Evolutionary conservation across 2,888 invertebrate genomes (phyloP), one percentile per base, ranked within the genome.

Genomic region (Protodeltote pygarga): DNA sequence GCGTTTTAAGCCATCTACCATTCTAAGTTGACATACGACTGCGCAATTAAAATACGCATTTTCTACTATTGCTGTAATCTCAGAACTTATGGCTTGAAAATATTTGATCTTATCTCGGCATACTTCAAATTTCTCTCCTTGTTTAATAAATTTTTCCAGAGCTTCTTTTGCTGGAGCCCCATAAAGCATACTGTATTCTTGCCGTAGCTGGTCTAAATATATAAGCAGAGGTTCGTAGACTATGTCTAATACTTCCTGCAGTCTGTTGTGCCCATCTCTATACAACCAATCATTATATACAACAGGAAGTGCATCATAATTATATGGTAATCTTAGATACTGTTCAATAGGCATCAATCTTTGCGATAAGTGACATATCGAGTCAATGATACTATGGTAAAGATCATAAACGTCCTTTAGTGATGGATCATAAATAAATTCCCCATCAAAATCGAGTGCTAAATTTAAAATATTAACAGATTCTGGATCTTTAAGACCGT

Each of bases 1-100:
- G 2, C 69, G 64, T 70, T 94, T 94, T 40, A 96, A 83, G 2
- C 93, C 94, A 6, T 83, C 83, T 15, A 95, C 93, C 67, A 95
- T 95, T 39, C 93, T 92, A 2, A 93, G 86, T 70, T 96, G 95
- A 57, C 93, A 85, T 1, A 96, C 89, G 24, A 93, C 91, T 1
- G 94, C 94, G 54, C 95, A 93, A 24, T 93, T 92, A 65, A 96
- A 96, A 77, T 94, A 95, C 76, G 95, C 95, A 63, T 94, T 94
- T 67, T 93, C 93, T 10, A 95, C 91, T 75, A 95, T 93, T 11
- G 93, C 93, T 8, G 93, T 93, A 24, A 95, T 90, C 75, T 93
- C 92, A 10, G 93, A 93, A 58, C 94, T 93, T 35, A 94, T 94
- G 17, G 82, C 83, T 71, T 93, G 93, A 59, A 94, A 95, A 57